A percentile compares a stretch with the other conserved stretches of the same genome.
Conservation (phyloP, 2,113 vertebrate species). For the Entosphenus tridentatus region DNA sequence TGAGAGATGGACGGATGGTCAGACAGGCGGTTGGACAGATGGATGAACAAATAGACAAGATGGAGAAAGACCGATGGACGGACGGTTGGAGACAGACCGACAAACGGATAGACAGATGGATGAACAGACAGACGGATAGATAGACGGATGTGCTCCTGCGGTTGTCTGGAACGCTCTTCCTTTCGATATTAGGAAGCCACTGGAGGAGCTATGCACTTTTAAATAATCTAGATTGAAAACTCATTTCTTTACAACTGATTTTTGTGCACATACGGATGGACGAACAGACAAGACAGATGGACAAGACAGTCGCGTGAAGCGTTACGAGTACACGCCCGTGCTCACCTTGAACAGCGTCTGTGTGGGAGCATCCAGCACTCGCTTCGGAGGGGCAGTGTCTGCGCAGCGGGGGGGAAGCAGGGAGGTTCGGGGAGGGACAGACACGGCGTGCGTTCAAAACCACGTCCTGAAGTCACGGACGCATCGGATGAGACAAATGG, state of each 20-base stretch:
- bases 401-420: slow-evolving; percentile 5
- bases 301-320: slow-evolving; percentile 10
- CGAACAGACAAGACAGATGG: slow-evolving; percentile 2
- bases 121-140: not conserved
- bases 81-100: slow-evolving; percentile 2
- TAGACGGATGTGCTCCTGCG: not conserved
- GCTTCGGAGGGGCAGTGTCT: slow-evolving; percentile 35
- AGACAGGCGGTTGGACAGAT: not conserved
- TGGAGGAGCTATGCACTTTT: too few relatives aligned
- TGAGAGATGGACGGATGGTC: not conserved
- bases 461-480: too few relatives aligned
- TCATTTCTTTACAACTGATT: slow-evolving; percentile 13
- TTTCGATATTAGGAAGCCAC: too few relatives aligned
- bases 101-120: not conserved
- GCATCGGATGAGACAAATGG: too few relatives aligned
- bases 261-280: too few relatives aligned
- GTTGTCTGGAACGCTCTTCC: too few relatives aligned
- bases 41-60: not conserved
- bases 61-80: not conserved
- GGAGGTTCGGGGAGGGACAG: too few relatives aligned
- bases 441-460: too few relatives aligned
- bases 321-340: not conserved
- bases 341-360: slow-evolving; percentile 36
- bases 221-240: not conserved
- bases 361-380: slow-evolving; percentile 20